A percentile compares a stretch with the other conserved stretches of the same genome.
Conservation (phyloP, 2,888 invertebrate species). For the Drosophila tripunctata region DNA sequence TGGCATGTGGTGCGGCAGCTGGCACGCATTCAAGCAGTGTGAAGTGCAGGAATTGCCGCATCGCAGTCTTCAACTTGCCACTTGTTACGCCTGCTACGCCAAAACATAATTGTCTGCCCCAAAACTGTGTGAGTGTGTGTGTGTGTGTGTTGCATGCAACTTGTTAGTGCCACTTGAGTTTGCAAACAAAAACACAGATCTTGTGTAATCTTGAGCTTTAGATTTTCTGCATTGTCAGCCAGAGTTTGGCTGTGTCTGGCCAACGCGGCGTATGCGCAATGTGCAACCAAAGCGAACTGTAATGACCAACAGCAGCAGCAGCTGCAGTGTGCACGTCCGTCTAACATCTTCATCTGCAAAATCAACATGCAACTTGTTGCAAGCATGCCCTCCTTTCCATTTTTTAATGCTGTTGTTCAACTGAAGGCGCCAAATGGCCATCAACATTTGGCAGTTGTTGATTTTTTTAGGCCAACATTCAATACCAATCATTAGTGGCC, state of each 20-base stretch:
- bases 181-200: constrained; percentile 14
- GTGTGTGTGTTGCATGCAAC: constrained; percentile 49
- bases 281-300: constrained; percentile 10
- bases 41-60: constrained; percentile 37
- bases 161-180: constrained; percentile 39
- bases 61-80: constrained; percentile 63
- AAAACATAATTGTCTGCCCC: constrained; percentile 58
- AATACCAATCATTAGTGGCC: constrained; percentile 50
- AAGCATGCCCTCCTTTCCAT: constrained; percentile 67
- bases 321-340: constrained; percentile 24
- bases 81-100: constrained; percentile 59
- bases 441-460: constrained; percentile 35
- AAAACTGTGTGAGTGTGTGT: constrained; percentile 1
- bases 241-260: background rate
- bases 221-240: constrained; percentile 58
- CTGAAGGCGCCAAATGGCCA: constrained; percentile 48
- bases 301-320: constrained; percentile 32
- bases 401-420: constrained; percentile 31
- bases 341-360: constrained; percentile 41
- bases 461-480: constrained; percentile 53
- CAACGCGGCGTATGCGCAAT: constrained; percentile 49
- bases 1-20: constrained; percentile 25
- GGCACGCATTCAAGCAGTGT: constrained; percentile 16
- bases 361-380: constrained; percentile 22
- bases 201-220: constrained; percentile 51